Conservation (phyloP, 2,888 invertebrate species). For the Cephus nigrinus region DNA sequence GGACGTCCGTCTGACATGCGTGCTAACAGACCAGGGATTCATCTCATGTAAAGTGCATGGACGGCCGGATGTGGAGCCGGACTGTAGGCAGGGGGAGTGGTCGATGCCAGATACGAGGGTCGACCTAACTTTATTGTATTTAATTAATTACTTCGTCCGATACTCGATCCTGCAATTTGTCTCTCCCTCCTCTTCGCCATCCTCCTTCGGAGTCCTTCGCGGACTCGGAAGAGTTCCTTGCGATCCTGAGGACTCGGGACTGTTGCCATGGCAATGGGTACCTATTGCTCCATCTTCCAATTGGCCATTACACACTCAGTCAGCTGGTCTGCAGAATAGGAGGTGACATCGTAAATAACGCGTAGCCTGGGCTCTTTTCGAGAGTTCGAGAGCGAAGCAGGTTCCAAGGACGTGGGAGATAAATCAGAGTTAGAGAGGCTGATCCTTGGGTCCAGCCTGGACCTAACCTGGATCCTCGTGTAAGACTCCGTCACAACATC, state of each 20-base stretch:
- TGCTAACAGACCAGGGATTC: not conserved
- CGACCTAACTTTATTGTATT: constrained; percentile 58
- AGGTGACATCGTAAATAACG: constrained; percentile 5
- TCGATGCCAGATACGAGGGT: constrained; percentile 56
- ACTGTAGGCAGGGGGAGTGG: constrained; percentile 46
- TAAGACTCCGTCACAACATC: constrained; percentile 59
- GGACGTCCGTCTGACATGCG: not conserved
- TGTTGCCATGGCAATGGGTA: not conserved
- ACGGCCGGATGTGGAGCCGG: constrained; percentile 26
- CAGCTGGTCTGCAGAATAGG: not conserved
- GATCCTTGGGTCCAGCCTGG: constrained; percentile 38
- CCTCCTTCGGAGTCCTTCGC: constrained; percentile 18
- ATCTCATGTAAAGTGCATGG: constrained; percentile 10
- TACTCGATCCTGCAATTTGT: constrained; percentile 58
- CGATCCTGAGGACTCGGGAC: not conserved
- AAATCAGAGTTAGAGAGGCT: constrained; percentile 57
- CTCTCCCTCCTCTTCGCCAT: constrained; percentile 32
- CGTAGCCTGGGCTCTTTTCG: not conserved
- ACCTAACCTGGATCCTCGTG: constrained; percentile 41
- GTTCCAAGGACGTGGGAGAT: constrained; percentile 29
- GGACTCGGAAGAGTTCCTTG: constrained; percentile 7
- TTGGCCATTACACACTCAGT: not conserved
- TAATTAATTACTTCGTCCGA: constrained; percentile 58
- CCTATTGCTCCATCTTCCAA: constrained; percentile 4
- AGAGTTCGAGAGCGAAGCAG: constrained; percentile 11